Base-by-base conservation (phyloP, 2,888 invertebrate genomes). In the Glaucopsyche alexis region DNA sequence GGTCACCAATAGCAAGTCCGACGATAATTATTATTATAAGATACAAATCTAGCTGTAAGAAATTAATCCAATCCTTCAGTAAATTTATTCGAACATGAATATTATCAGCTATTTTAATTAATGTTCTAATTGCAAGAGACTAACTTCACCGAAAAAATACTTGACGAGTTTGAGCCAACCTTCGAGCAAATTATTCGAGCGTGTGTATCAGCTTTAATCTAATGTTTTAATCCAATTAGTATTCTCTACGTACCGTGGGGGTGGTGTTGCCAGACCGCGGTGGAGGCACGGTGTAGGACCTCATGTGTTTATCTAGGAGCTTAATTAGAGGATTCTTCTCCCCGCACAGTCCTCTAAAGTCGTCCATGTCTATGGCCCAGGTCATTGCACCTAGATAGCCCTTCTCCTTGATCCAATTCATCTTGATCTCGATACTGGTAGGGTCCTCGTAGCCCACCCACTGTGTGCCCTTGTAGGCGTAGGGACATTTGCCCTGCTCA, bases 311-410 rank as follows among this genome's bases (percentile, higher is more conserved):
- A 80, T 96, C 88, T 70, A 98, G 89, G 72, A 97, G 94, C 75
- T 96, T 95, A 77, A 96, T 95, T 11, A 98, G 88, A 0, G 95
- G 94, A 85, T 98, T 97, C 81, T 94, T 94, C 0, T 94, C 93
- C 0, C 98, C 98, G 81, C 98, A 98, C 1, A 97, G 84, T 0
- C 97, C 97, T 74, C 94, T 94, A 84, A 97, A 98, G 85, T 98
- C 98, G 75, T 98, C 98, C 97, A 98, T 97, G 79, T 97, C 97
- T 69, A 98, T 95, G 40, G 98, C 98, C 98, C 98, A 98, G 19
- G 95, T 96, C 98, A 98, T 98, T 0, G 97, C 97, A 0, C 98
- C 98, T 0, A 95, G 95, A 78, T 91, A 91, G 0, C 97, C 97
- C 84, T 96, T 96, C 73, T 94, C 82, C 83, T 96, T 97, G 78